phyloP scores from a whole-genome alignment of 2,888 invertebrate species.

The Yponomeuta cagnagella region DNA sequence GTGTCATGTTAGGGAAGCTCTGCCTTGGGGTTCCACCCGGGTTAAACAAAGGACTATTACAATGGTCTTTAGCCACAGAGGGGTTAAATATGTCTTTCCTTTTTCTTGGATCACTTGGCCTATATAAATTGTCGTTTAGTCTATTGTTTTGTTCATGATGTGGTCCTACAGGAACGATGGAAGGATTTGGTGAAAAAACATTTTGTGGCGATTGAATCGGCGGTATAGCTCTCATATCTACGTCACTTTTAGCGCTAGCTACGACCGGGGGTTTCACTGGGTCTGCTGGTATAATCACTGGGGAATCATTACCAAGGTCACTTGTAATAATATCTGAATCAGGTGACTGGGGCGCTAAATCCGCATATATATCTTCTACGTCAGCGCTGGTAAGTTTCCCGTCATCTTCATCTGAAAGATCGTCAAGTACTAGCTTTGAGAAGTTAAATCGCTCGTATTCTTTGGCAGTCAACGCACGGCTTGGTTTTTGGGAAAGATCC shows the following conservation, averaged over 20 bases:
- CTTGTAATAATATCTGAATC: slow-evolving; percentile 40
- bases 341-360: slow-evolving; percentile 60
- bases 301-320: slow-evolving; percentile 33
- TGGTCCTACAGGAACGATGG: slow-evolving; percentile 16
- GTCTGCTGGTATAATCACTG: slow-evolving; percentile 61
- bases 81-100: slow-evolving; percentile 37
- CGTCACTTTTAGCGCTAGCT: slow-evolving; percentile 35
- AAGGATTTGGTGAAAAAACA: neutral
- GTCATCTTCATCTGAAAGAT: slow-evolving; percentile 47
- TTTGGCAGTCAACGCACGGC: slow-evolving; percentile 64
- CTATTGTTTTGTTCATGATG: slow-evolving; percentile 26
- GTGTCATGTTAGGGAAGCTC: slow-evolving; percentile 26
- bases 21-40: slow-evolving; percentile 30
- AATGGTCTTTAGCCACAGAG: slow-evolving; percentile 26
- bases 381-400: slow-evolving; percentile 26
- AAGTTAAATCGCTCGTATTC: slow-evolving; percentile 68
- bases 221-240: slow-evolving; percentile 51
- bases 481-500: slow-evolving; percentile 48
- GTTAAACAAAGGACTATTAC: slow-evolving; percentile 28
- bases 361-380: slow-evolving; percentile 39
- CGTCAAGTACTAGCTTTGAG: slow-evolving; percentile 39
- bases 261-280: slow-evolving; percentile 39
- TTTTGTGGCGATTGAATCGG: neutral
- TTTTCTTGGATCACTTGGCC: slow-evolving; percentile 43
- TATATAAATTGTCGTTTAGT: slow-evolving; percentile 20